A percentile compares a stretch with the other conserved stretches of the same genome.
phyloP scores from a whole-genome alignment of 2,113 vertebrate genomes.

The Ploceus nigricollis region DNA sequence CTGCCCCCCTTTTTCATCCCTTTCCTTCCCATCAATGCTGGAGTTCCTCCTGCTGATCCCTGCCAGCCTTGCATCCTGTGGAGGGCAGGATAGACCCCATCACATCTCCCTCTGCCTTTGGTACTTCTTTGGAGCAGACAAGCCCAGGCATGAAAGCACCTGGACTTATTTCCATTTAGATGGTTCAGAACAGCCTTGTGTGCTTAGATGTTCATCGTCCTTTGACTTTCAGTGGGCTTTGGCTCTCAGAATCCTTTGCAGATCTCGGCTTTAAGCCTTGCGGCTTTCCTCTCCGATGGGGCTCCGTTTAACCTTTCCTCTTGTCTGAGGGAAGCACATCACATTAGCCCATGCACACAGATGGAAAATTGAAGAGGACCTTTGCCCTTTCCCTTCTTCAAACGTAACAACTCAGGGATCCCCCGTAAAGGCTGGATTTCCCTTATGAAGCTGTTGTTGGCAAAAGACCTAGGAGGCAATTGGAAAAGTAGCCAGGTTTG shows the following conservation, averaged over 20 bases:
- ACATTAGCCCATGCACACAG: not conserved
- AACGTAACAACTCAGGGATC: constrained; percentile 1
- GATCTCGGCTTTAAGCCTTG: not conserved
- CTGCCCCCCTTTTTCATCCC: not conserved
- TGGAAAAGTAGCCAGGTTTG: constrained; percentile 54
- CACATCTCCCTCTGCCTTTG: not conserved
- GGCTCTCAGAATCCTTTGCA: not conserved
- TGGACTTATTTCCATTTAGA: not conserved
- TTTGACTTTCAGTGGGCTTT: not conserved
- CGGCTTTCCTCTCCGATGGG: not conserved
- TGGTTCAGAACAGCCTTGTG: not conserved
- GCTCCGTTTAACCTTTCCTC: constrained; percentile 56
- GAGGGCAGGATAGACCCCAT: too few relatives aligned
- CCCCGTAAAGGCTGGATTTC: constrained; percentile 40
- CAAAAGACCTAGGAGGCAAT: constrained; percentile 13
- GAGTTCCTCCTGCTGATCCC: not conserved
- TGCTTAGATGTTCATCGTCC: not conserved
- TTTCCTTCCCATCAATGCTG: not conserved
- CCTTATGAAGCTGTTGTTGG: constrained; percentile 26
- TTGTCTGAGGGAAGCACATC: constrained; percentile 37
- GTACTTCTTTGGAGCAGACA: not conserved
- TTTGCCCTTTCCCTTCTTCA: constrained; percentile 42
- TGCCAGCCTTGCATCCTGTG: not conserved
- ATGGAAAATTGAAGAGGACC: constrained; percentile 31
- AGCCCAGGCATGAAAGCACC: not conserved